Evolutionary conservation across 2,113 vertebrate species (phyloP).

Genomic region (Symphodus melops): DNA sequence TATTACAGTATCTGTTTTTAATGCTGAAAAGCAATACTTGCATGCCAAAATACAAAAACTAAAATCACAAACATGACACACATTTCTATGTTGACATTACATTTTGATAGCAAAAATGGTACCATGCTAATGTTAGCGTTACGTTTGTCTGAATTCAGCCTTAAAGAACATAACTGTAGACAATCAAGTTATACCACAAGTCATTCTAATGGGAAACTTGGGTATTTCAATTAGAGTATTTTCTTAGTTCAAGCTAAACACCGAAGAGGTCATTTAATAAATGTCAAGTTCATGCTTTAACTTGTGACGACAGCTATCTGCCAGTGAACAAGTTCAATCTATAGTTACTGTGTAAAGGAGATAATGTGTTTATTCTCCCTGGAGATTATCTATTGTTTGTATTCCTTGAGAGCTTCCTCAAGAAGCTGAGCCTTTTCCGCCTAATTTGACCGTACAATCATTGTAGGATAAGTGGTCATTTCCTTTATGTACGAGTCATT

Average conservation of each 20-base stretch:
- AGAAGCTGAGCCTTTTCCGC: neutral
- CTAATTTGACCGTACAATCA: conserved; percentile 21
- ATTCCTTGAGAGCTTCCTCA: conserved; percentile 11
- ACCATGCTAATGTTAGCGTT: neutral
- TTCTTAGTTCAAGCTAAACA: too few relatives aligned
- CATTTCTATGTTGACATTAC: too few relatives aligned
- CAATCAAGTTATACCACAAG: too few relatives aligned
- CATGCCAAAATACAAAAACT: too few relatives aligned
- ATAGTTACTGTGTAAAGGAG: neutral
- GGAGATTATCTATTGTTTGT: conserved; percentile 6
- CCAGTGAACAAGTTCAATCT: neutral
- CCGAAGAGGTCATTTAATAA: too few relatives aligned
- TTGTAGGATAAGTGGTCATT: conserved; percentile 42
- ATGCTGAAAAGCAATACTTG: too few relatives aligned
- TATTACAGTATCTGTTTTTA: too few relatives aligned
- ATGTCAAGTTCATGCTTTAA: conserved; percentile 1
- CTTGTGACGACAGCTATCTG: conserved; percentile 6
- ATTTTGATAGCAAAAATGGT: neutral
- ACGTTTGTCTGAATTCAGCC: neutral
- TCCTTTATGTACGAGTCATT: conserved; percentile 26
- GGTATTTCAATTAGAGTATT: too few relatives aligned
- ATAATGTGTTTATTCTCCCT: neutral
- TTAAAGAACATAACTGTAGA: neutral
- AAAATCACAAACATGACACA: too few relatives aligned
- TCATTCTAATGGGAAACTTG: too few relatives aligned